Percentiles rank a stretch among this genome's conserved stretches.
phyloP scores from a whole-genome alignment of 2,888 invertebrate genomes.

The Orgyia antiqua region DNA sequence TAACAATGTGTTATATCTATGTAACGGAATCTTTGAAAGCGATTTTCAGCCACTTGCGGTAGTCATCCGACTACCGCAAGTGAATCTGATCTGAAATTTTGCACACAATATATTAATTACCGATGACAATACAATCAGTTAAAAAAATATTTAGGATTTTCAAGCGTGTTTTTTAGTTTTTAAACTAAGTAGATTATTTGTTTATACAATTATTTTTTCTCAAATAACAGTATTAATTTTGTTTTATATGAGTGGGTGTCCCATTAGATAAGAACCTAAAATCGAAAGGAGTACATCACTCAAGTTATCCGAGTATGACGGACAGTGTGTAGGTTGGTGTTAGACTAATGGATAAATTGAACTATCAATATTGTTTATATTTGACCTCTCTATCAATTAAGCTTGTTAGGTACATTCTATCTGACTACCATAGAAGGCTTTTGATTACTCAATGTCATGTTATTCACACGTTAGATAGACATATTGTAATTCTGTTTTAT shows the following conservation, averaged over 20 bases:
- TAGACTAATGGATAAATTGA: conserved; percentile 25
- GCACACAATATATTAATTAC: too few species aligned
- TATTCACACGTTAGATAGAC: conserved; percentile 2
- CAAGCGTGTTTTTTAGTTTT: too few species aligned
- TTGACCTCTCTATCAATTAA: conserved; percentile 28
- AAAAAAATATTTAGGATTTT: too few species aligned
- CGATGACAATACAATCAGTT: too few species aligned
- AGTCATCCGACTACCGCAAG: too few species aligned
- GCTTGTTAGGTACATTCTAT: conserved; percentile 22
- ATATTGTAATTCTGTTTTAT: background rate
- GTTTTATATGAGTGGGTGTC: background rate
- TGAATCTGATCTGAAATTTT: too few species aligned
- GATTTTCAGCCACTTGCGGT: too few species aligned
- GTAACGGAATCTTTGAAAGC: too few species aligned
- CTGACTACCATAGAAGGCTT: conserved; percentile 18
- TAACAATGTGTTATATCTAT: too few species aligned
- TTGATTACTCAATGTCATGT: conserved; percentile 21
- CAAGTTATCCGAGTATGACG: conserved; percentile 20
- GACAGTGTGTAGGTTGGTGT: conserved; percentile 20
- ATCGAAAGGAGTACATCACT: conserved; percentile 20
- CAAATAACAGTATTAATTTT: too few species aligned
- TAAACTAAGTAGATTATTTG: too few species aligned
- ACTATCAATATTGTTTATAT: conserved; percentile 25
- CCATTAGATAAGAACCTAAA: conserved; percentile 3
- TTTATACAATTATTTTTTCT: background rate